Evolutionary conservation across 2,888 invertebrate species (phyloP).

Genomic region (Thecophora atra): DNA sequence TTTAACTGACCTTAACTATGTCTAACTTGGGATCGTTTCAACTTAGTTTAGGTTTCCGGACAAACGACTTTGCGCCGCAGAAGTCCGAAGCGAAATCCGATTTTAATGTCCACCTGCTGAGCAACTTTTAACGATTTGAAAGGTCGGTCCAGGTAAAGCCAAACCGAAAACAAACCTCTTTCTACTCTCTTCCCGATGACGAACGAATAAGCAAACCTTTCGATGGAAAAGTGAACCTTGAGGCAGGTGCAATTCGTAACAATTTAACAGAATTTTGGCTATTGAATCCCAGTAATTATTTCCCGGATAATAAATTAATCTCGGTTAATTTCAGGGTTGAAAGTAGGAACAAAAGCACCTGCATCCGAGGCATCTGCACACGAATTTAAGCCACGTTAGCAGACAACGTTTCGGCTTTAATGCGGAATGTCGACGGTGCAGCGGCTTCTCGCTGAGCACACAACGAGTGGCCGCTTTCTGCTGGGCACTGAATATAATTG

Average conservation of each 20-base stretch:
- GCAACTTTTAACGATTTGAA: constrained; percentile 15
- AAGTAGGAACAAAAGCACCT: not conserved
- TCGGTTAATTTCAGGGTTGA: too few species aligned
- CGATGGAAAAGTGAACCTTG: constrained; percentile 35
- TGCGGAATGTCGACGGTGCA: not conserved
- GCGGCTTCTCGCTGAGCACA: not conserved
- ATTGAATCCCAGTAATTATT: too few species aligned
- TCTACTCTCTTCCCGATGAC: constrained; percentile 9
- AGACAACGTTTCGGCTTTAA: too few species aligned
- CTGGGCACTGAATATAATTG: constrained; percentile 6
- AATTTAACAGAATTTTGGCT: not conserved
- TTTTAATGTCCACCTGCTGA: not conserved
- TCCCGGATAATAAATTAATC: too few species aligned
- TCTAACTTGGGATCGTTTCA: too few species aligned
- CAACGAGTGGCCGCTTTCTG: not conserved
- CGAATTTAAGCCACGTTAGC: not conserved
- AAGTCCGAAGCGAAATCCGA: not conserved
- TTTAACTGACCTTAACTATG: constrained; percentile 28
- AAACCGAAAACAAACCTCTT: too few species aligned
- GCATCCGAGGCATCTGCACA: constrained; percentile 33
- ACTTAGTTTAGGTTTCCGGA: not conserved
- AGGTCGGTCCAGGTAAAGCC: not conserved
- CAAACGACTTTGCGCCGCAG: constrained; percentile 10
- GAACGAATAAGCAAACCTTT: constrained; percentile 25
- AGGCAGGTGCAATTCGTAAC: not conserved